phyloP scores from a whole-genome alignment of 2,113 vertebrate genomes.

The Thunnus maccoyii region DNA sequence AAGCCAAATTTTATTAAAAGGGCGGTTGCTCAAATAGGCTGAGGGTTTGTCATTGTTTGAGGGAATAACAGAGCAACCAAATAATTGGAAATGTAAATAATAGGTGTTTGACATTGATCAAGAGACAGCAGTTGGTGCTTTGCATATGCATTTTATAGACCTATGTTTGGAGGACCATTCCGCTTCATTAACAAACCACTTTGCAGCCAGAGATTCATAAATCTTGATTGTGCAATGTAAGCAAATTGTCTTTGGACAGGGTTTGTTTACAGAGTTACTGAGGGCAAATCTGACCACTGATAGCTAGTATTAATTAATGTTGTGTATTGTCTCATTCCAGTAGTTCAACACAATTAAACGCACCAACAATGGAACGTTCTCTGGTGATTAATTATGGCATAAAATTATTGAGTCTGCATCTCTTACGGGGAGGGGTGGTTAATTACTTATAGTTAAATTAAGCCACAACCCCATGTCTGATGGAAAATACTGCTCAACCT shows the following conservation, averaged over 20 bases:
- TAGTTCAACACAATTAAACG: constrained; percentile 74
- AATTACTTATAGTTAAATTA: constrained; percentile 80
- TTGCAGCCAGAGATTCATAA: constrained; percentile 66
- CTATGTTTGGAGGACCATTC: constrained; percentile 54
- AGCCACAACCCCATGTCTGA: constrained; percentile 62
- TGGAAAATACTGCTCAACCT: constrained; percentile 60
- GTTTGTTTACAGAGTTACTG: constrained; percentile 70
- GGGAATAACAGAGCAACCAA: constrained; percentile 24
- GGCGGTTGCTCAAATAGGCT: constrained; percentile 32
- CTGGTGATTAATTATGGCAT: constrained; percentile 79
- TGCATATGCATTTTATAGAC: constrained; percentile 63
- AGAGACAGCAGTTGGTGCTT: constrained; percentile 66
- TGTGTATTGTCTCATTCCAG: constrained; percentile 69
- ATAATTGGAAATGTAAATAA: constrained; percentile 62
- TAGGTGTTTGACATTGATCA: constrained; percentile 72
- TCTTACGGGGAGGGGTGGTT: constrained; percentile 62
- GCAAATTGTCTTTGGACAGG: constrained; percentile 64
- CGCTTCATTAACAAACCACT: constrained; percentile 68
- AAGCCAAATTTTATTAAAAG: constrained; percentile 36
- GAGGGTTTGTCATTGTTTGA: constrained; percentile 8
- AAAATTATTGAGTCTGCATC: constrained; percentile 68
- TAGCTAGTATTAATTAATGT: constrained; percentile 80
- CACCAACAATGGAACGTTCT: constrained; percentile 67
- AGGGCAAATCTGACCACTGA: constrained; percentile 71
- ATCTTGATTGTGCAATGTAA: constrained; percentile 75